phyloP scores from a whole-genome alignment of 2,888 invertebrate species.

The Cerastoderma edule region DNA sequence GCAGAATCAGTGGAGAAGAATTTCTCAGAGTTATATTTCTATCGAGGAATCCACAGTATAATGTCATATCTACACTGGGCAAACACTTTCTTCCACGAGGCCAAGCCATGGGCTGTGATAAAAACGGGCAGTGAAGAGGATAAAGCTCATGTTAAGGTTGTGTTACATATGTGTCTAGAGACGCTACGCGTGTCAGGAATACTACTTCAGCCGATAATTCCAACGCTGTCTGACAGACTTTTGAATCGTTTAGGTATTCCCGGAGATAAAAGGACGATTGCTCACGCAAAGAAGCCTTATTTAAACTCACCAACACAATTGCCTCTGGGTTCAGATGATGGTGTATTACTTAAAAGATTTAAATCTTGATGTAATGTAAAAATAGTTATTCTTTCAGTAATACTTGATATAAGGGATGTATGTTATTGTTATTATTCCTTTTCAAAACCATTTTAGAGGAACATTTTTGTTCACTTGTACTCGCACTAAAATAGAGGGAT shows the following conservation, averaged over 20 bases:
- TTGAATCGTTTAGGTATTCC: constrained; percentile 85
- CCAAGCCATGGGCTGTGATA: constrained; percentile 94
- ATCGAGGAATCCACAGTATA: constrained; percentile 91
- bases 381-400: background rate
- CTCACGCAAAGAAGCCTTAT: constrained; percentile 52
- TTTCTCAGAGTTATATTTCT: constrained; percentile 91
- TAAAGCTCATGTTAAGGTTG: constrained; percentile 85
- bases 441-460: too few relatives aligned
- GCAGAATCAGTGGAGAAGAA: constrained; percentile 87
- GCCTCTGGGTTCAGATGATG: constrained; percentile 52
- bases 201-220: constrained; percentile 93
- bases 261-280: constrained; percentile 59
- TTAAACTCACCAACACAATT: constrained; percentile 55
- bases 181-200: constrained; percentile 91
- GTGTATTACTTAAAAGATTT: constrained; percentile 43
- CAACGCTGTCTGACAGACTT: constrained; percentile 88
- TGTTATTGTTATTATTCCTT: too few relatives aligned
- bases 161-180: constrained; percentile 94
- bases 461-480: too few relatives aligned
- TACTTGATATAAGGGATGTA: too few relatives aligned
- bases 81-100: constrained; percentile 93
- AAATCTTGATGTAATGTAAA: background rate
- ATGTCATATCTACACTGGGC: constrained; percentile 90
- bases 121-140: constrained; percentile 86
- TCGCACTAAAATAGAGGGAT: too few relatives aligned